Conservation (phyloP, 2,113 vertebrate species). For the Grus americana region DNA sequence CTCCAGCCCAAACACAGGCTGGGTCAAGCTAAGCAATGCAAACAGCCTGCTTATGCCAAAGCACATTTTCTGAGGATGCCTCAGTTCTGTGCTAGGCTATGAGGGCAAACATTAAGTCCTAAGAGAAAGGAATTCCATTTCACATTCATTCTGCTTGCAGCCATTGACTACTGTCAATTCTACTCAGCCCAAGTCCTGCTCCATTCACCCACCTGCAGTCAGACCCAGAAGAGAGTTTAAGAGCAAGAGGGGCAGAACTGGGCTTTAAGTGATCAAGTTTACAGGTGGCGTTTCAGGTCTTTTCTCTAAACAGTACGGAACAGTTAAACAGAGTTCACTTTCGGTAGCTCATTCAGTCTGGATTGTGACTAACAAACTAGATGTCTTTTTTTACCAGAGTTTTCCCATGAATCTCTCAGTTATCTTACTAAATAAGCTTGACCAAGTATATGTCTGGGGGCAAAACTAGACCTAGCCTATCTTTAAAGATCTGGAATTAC, state of each 20-base stretch:
- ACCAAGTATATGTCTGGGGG: not conserved
- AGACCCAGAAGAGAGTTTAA: not conserved
- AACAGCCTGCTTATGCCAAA: constrained; percentile 22
- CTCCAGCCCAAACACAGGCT: constrained; percentile 67
- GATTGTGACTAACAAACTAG: not conserved
- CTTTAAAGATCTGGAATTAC: not conserved
- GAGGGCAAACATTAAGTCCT: constrained; percentile 14
- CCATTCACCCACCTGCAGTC: not conserved
- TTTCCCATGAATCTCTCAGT: not conserved
- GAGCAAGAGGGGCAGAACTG: not conserved
- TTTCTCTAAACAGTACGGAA: not conserved
- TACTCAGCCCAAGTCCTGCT: not conserved
- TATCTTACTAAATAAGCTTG: not conserved
- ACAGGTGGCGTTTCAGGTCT: not conserved
- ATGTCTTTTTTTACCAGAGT: not conserved
- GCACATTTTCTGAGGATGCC: constrained; percentile 43
- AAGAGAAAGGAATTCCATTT: not conserved
- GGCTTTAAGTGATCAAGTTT: not conserved
- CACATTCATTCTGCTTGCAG: not conserved
- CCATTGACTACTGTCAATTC: not conserved
- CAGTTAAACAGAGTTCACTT: not conserved
- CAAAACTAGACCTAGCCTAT: not conserved
- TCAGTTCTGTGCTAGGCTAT: not conserved
- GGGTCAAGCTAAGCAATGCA: constrained; percentile 44
- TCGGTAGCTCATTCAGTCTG: not conserved